Evolutionary conservation across 1,140 invertebrate genomes (phyloP).

Genomic region (Triops cancriformis): DNA sequence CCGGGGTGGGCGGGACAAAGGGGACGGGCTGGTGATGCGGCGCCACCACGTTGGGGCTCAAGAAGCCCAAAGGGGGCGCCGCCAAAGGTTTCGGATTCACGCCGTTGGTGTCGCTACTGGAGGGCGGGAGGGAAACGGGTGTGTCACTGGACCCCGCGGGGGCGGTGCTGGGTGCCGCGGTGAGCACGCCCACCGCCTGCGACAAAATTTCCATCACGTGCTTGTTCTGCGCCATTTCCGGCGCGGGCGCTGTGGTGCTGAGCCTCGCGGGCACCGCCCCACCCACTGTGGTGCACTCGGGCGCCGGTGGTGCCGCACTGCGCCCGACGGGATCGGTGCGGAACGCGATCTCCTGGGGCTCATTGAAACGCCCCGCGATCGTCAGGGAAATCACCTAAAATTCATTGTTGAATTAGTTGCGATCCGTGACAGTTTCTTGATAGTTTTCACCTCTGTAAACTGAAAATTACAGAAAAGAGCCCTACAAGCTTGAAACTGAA

Average conservation of each 20-base stretch:
- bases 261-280: neutral
- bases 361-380: conserved; percentile 61
- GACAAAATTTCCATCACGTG: conserved; percentile 20
- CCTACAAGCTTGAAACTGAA: conserved; percentile 30
- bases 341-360: conserved; percentile 66
- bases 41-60: conserved; percentile 41
- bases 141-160: too few relatives aligned
- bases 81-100: conserved; percentile 55
- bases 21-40: conserved; percentile 38
- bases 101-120: conserved; percentile 66
- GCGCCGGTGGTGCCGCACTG: conserved; percentile 32
- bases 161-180: neutral
- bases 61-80: conserved; percentile 30
- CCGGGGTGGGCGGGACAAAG: conserved; percentile 34
- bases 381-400: conserved; percentile 69
- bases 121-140: too few relatives aligned
- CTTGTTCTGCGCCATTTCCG: conserved; percentile 11
- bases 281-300: conserved; percentile 14
- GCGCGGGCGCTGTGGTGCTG: conserved; percentile 31
- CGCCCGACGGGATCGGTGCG: conserved; percentile 40
- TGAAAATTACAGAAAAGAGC: too few relatives aligned
- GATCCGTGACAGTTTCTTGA: too few relatives aligned
- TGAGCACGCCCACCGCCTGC: neutral
- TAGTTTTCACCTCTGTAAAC: too few relatives aligned
- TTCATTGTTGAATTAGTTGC: too few relatives aligned